Conservation (phyloP, 1,140 invertebrate species). For the Heliconius eleuchia region DNA sequence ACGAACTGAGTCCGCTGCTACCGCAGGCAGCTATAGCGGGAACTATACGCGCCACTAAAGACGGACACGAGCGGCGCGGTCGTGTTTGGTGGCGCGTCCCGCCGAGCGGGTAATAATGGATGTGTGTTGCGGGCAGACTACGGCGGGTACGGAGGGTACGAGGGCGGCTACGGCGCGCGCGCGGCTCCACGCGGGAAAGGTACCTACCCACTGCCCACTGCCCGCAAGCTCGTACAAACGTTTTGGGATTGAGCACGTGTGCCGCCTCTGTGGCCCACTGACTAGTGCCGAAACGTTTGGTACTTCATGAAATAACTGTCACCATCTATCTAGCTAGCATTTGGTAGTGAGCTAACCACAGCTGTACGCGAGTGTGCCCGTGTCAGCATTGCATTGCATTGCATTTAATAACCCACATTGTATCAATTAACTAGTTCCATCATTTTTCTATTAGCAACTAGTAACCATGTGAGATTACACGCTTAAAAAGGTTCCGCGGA, state of each 20-base stretch:
- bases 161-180: conserved; percentile 90
- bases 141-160: conserved; percentile 89
- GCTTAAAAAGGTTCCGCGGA: too few species aligned
- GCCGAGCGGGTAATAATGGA: conserved; percentile 37
- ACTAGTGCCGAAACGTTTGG: conserved; percentile 7
- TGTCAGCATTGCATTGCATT: not conserved
- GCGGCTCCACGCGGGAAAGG: conserved; percentile 90
- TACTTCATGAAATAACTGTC: not conserved
- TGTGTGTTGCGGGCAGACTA: conserved; percentile 85
- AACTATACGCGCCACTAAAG: too few species aligned
- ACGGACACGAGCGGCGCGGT: too few species aligned
- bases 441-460: not conserved
- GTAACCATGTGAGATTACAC: not conserved
- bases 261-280: not conserved
- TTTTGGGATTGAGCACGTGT: conserved; percentile 20
- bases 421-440: not conserved
- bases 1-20: too few species aligned
- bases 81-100: not conserved
- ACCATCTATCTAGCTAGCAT: conserved; percentile 3
- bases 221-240: conserved; percentile 19
- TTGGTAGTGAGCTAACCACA: not conserved
- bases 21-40: too few species aligned
- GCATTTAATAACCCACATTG: not conserved
- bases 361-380: not conserved
- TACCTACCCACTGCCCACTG: conserved; percentile 61